A percentile compares a stretch with the other conserved stretches of the same genome.
Evolutionary conservation across 2,113 vertebrate species (phyloP).

Genomic region (Phodopus roborovskii): DNA sequence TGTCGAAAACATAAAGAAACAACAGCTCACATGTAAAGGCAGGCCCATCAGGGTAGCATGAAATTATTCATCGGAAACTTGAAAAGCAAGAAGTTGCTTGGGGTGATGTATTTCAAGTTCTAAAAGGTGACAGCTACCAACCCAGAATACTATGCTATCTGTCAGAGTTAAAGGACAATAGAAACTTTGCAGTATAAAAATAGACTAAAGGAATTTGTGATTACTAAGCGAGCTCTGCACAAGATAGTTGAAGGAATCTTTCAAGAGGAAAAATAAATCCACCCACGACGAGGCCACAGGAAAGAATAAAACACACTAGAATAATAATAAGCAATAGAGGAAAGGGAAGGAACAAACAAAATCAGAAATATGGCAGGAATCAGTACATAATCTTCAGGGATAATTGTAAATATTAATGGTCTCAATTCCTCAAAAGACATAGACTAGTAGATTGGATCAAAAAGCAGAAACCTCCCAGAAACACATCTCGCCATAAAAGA

Average conservation of each 20-base stretch:
- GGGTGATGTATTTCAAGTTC: not conserved
- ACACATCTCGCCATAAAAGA: not conserved
- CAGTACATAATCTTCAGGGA: not conserved
- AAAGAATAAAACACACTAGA: not conserved
- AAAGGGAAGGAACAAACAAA: not conserved
- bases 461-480: not conserved
- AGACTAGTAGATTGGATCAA: not conserved
- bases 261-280: not conserved
- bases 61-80: not conserved
- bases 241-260: not conserved
- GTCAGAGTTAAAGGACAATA: not conserved
- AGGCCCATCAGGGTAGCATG: not conserved
- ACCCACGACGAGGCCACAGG: not conserved
- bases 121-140: not conserved
- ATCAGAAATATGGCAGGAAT: not conserved
- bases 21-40: not conserved
- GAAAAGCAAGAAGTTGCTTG: not conserved
- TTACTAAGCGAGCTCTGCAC: not conserved
- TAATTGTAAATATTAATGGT: not conserved
- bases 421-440: not conserved
- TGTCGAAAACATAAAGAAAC: not conserved
- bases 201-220: not conserved
- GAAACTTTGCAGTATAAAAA: not conserved
- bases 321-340: not conserved
- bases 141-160: not conserved